Base-by-base conservation (phyloP, 1,140 invertebrate genomes). In the Venustaconcha ellipsiformis region DNA sequence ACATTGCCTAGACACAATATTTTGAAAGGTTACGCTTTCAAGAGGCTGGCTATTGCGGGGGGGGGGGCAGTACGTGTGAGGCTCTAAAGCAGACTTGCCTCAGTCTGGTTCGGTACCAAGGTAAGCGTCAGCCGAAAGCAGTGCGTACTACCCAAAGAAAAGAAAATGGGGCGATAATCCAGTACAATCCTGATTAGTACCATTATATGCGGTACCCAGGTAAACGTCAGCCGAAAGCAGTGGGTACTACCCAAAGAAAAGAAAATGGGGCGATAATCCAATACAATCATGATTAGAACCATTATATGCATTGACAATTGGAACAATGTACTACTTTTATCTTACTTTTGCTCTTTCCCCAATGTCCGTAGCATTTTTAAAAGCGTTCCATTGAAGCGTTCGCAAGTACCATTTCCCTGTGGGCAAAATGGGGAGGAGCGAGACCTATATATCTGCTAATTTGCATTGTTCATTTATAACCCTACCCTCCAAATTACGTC, bases 221-320 rank as follows among this genome's bases (percentile, higher is more conserved):
- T 57, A 63, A n/a, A 57, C 58, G 48, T 77, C 70, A 11, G 71
- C 62, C 5, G 67, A 56, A 5, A 81, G 64, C 14, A 67, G 63
- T 18, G 77, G 78, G 57, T 79, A 64, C 26, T 74, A 15, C 1
- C 77, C 74, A 74, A 79, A 82, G 68, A 79, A 65, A 18, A 79
- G 58, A 56, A 57, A 74, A 65, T 59, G 67, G 2, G 71, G 78
- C 0, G 80, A 73, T 23, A 62, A 71, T 13, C 68, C 64, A 26
- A 70, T 79, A 20, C 57, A 56, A 1, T 65, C 67, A 79, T 81
- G 66, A 11, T 56, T 69, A 14, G 71, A 57, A 18, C 20, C 64
- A 48, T 74, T 76, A 63, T 67, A 79, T 17, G 74, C 78, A 70
- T 76, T 57, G 4, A 71, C 57, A 12, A 72, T 18, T n/a, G 62